These are phyloP conservation scores for Anagyrus pseudococci DNA, from an alignment of 2,888 invertebrate species.

Conservation along the genomic window DNA sequence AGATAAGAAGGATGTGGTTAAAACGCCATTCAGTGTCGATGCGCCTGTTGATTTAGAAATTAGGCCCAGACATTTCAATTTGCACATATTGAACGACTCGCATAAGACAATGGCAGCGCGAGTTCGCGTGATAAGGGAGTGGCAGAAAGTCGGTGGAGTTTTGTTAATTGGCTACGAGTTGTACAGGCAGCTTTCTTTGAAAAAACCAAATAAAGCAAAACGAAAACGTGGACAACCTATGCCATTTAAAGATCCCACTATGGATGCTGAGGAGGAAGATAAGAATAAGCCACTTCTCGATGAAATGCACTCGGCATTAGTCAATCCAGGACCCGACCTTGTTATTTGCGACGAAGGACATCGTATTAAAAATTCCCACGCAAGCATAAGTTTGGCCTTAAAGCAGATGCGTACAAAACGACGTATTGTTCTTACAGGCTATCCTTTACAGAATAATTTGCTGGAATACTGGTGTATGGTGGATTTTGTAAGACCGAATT, in stretches of 20 bases:
- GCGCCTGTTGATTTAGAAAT: constrained; percentile 51
- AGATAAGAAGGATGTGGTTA: constrained; percentile 47
- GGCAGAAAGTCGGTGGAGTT: constrained; percentile 90
- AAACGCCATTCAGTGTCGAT: constrained; percentile 55
- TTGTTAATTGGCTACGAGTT: constrained; percentile 97
- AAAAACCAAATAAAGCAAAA: constrained; percentile 72
- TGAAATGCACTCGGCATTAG: constrained; percentile 83
- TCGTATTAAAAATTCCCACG: constrained; percentile 96
- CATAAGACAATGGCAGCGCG: constrained; percentile 90
- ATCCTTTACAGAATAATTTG: constrained; percentile 97
- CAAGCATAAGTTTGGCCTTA: constrained; percentile 93
- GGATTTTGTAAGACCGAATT: constrained; percentile 97
- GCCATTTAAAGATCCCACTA: constrained; percentile 62
- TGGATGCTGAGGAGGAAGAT: constrained; percentile 67
- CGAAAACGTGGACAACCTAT: constrained; percentile 63
- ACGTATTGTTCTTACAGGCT: constrained; percentile 95
- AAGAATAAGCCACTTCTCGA: constrained; percentile 78
- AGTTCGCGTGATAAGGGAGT: constrained; percentile 85
- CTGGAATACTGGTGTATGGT: constrained; percentile 99
- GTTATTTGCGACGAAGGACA: constrained; percentile 98
- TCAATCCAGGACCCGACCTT: constrained; percentile 91
- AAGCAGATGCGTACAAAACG: constrained; percentile 95
- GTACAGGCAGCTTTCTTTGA: constrained; percentile 87
- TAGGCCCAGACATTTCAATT: constrained; percentile 82
- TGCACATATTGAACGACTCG: constrained; percentile 91